Evolutionary conservation across 2,113 vertebrate genomes (phyloP), one percentile per base, ranked within the genome.

Genomic region (Thunnus maccoyii): DNA sequence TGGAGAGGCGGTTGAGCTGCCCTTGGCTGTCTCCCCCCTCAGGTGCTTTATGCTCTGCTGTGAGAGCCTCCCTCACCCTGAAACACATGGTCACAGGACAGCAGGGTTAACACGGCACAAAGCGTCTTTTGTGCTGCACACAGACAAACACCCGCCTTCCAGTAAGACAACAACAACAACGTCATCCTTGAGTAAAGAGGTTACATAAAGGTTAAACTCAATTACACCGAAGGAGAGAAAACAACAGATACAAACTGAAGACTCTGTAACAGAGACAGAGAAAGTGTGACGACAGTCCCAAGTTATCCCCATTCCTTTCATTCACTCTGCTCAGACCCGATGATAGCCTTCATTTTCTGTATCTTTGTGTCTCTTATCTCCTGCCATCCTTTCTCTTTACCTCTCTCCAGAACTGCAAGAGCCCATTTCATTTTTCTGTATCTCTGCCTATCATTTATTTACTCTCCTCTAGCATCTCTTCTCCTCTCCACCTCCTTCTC

Each of bases 1-100:
- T 60, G 27, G 89, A 84, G 75, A 93, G 86, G 64, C 17, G 32
- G 69, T 52, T 66, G 52, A 56, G 73, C 76, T 76, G 81, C 77
- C 64, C 76, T 51, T 8, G 86, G 79, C 54, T 12, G 11, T 81
- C 86, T 63, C 56, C 65, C 63, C 30, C 83, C 84, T 74, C 80
- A 1, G 84, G 58, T 66, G 72, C 74, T 82, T 83, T 67, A 5
- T 76, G 64, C 48, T 83, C 80, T 22, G 77, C 79, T 84, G 69
- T 18, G 12, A 93, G 80, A 30, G 22, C 89, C 78, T 86, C 83
- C 80, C 63, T 91, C 52, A 94, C 88, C 69, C 93, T 94, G 82
- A 77, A 92, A 91, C 67, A 80, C 76, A 91, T 48, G 79, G 88
- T 91, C 91, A 93, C 88, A 91, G 85, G 86, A 90, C 86, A 90